phyloP scores from a whole-genome alignment of 2,113 vertebrate species.

The Mormoops blainvillei region DNA sequence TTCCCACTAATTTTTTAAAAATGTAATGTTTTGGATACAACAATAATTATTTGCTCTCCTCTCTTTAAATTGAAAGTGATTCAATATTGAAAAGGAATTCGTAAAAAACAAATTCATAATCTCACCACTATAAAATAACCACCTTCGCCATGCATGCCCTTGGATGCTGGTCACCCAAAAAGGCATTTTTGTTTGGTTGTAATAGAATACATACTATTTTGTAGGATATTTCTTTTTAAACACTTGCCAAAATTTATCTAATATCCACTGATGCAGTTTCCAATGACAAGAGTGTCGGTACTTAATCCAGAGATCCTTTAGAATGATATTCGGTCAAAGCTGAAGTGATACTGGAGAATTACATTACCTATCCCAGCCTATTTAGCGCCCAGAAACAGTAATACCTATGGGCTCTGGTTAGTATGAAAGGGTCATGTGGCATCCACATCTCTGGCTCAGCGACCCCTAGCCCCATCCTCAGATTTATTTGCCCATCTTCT shows the following conservation, averaged over 20 bases:
- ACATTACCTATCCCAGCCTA: not conserved
- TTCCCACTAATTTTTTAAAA: not conserved
- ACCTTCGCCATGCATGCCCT: not conserved
- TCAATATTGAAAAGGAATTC: not conserved
- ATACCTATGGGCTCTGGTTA: not conserved
- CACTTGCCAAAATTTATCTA: not conserved
- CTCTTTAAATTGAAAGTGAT: not conserved
- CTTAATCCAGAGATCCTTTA: not conserved
- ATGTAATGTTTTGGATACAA: not conserved
- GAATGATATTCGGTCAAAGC: not conserved
- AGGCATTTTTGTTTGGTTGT: not conserved
- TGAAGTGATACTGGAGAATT: not conserved
- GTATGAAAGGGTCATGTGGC: not conserved
- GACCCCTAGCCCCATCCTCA: accelerated
- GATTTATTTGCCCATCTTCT: not conserved
- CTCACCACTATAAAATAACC: not conserved
- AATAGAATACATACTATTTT: not conserved
- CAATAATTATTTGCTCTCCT: not conserved
- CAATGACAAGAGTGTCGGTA: not conserved
- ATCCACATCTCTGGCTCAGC: not conserved
- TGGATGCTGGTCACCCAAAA: not conserved
- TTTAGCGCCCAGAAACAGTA: not conserved
- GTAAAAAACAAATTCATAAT: not conserved
- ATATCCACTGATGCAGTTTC: not conserved
- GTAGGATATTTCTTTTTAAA: slow-evolving; percentile 1